A percentile compares a stretch with the other conserved stretches of the same genome.
Evolutionary conservation across 2,888 invertebrate species (phyloP).

Genomic region (Pseudolycoriella hygida): DNA sequence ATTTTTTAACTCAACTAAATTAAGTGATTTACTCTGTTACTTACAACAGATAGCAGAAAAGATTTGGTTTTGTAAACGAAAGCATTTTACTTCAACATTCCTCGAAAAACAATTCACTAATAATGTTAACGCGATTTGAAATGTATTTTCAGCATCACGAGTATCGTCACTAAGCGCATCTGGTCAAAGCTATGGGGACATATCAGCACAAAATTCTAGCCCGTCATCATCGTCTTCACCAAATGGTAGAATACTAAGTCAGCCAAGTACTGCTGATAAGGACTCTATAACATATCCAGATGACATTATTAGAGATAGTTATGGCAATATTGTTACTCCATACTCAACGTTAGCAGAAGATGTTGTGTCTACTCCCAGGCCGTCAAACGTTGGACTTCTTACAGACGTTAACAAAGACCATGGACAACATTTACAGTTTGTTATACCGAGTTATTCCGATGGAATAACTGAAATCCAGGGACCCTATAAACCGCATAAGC

Average conservation of each 20-base stretch:
- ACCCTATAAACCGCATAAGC: neutral
- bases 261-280: neutral
- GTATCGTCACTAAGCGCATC: neutral
- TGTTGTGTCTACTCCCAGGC: neutral
- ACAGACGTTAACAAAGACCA: neutral
- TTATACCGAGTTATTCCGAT: neutral
- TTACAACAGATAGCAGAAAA: no score
- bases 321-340: conserved; percentile 1
- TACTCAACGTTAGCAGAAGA: neutral
- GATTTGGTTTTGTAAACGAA: no score
- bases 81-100: no score
- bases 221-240: neutral
- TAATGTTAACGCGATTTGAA: no score
- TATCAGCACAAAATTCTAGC: neutral
- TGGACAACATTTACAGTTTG: neutral
- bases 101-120: no score
- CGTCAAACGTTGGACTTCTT: neutral
- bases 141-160: neutral
- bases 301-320: neutral
- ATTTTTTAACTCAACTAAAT: no score
- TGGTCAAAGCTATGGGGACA: neutral
- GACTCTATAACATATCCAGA: neutral
- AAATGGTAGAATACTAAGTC: neutral
- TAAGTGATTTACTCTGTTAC: no score
- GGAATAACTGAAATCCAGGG: neutral